Conservation (phyloP, 2,888 invertebrate species). For the Coelopa pilipes region DNA sequence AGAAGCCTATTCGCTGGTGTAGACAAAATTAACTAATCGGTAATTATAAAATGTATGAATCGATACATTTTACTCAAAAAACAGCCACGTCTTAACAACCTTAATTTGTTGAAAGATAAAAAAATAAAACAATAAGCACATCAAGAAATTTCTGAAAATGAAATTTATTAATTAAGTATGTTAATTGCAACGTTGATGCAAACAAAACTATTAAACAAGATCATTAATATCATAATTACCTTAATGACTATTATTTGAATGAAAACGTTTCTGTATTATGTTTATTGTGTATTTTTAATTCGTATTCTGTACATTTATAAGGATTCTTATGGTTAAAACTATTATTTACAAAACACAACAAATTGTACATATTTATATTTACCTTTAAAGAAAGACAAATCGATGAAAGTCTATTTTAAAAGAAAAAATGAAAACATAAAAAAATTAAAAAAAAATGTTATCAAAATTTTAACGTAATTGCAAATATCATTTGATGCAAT, state of each 20-base stretch:
- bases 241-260: not conserved
- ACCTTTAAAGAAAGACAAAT: slow-evolving; percentile 7
- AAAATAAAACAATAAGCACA: not conserved
- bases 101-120: not conserved
- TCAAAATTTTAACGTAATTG: slow-evolving; percentile 9
- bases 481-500: slow-evolving; percentile 13
- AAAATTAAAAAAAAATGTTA: not conserved
- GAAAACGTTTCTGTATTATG: slow-evolving; percentile 1
- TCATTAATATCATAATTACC: slow-evolving; percentile 4
- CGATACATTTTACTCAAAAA: too few relatives aligned
- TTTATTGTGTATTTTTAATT: slow-evolving; percentile 28
- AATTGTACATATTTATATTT: slow-evolving; percentile 29
- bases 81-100: too few relatives aligned
- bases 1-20: not conserved
- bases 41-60: too few relatives aligned
- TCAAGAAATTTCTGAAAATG: slow-evolving; percentile 17
- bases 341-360: slow-evolving; percentile 7
- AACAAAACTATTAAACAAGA: slow-evolving; percentile 26
- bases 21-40: not conserved
- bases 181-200: slow-evolving; percentile 17
- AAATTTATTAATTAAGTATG: slow-evolving; percentile 18
- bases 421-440: not conserved
- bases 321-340: not conserved
- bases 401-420: slow-evolving; percentile 10
- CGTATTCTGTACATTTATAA: slow-evolving; percentile 31